phyloP scores from a whole-genome alignment of 2,888 invertebrate species.

The Oithona nana region DNA sequence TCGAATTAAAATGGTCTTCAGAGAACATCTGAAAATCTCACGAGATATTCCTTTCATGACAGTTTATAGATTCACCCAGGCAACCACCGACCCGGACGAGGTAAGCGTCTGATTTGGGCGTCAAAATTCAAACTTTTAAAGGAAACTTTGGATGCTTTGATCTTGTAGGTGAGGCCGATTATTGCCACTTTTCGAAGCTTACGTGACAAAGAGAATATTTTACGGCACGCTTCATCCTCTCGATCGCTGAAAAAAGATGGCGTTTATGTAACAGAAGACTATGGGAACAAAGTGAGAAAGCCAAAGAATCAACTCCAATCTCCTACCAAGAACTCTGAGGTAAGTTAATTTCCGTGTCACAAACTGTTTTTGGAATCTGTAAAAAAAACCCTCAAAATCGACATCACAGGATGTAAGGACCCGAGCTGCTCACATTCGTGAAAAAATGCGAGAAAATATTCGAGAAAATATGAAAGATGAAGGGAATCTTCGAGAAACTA shows the following conservation, averaged over 20 bases:
- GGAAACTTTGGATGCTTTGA: not conserved
- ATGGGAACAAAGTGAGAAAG: not conserved
- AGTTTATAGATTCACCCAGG: not conserved
- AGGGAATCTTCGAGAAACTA: too few species aligned
- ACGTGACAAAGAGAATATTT: conserved; percentile 6
- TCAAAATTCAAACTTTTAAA: not conserved
- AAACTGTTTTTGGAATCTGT: too few species aligned
- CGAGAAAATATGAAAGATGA: too few species aligned
- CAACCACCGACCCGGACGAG: not conserved
- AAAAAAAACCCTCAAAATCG: too few species aligned
- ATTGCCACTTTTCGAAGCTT: not conserved
- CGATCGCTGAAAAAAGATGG: not conserved
- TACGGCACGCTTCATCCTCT: not conserved
- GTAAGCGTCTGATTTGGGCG: not conserved
- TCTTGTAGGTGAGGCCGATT: not conserved
- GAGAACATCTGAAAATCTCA: conserved; percentile 4
- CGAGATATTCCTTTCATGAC: not conserved
- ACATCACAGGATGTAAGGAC: too few species aligned
- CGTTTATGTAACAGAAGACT: conserved; percentile 1
- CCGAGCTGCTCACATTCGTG: too few species aligned
- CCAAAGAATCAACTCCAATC: too few species aligned
- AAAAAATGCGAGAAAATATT: too few species aligned
- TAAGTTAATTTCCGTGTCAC: too few species aligned
- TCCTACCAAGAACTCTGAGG: too few species aligned
- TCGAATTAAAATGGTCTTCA: not conserved